Evolutionary conservation across 2,888 invertebrate genomes (phyloP), one percentile per base, ranked within the genome.

Genomic region (Hartigia nigra): DNA sequence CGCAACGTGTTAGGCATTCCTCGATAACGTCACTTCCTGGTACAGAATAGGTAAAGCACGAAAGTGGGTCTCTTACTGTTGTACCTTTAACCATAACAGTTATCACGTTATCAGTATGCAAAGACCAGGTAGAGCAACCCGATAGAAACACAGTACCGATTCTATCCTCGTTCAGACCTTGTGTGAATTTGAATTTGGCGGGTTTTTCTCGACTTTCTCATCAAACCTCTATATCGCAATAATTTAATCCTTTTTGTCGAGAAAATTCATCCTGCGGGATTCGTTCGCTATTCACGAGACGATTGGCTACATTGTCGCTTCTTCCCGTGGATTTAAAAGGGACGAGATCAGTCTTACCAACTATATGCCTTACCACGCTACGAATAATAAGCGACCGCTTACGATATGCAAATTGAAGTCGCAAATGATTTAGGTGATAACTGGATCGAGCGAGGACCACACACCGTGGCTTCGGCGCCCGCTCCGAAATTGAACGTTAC

Each of bases 401-500:
- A 72, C 32, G 76, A 76, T 77, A 79, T 79, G 79, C 79, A 77
- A 79, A 79, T 77, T 35, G 79, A 34, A 74, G 69, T 74, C 79
- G 79, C 79, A 74, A 77, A 79, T 79, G 72, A 74, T 31, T 77
- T 77, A 55, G 76, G 69, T 36, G 79, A 79, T 79, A 79, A 77
- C 74, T 79, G 69, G 76, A 74, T 37, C 74, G 76, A 37, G 74
- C 69, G 12, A 79, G 79, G 81, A 81, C 79, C 85, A 81, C 82
- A 79, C 77, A 80, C 69, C 69, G 76, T 9, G 76, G 31, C 76
- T 35, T 31, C 69, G 74, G 12, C 23, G 31, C 35, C 35, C 74
- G 69, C 23, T 69, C 31, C 81, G 69, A 85, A 80, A 85, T 82
- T 84, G 78, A 80, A 84, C 77, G 79, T 81, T 81, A 76, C 79